Percentiles rank a stretch among this genome's conserved stretches.
Evolutionary conservation across 2,888 invertebrate species (phyloP).

Genomic region (Drosophila demipolita): DNA sequence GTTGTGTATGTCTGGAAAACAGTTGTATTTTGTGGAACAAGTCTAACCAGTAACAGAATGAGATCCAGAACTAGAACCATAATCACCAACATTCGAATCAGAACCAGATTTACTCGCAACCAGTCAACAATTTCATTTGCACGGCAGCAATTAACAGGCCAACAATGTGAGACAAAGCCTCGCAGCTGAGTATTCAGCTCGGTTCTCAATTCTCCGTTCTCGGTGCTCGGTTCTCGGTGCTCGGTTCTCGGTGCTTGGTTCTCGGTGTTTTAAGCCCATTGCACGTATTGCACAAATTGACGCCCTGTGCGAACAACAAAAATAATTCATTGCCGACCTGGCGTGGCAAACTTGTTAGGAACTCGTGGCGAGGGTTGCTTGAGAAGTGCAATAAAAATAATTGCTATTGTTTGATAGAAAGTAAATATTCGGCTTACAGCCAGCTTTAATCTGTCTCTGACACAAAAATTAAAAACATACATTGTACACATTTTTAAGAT

Average conservation of each 20-base stretch:
- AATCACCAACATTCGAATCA: not conserved
- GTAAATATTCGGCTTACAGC: not conserved
- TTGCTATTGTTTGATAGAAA: not conserved
- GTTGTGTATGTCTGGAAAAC: slow-evolving; percentile 8
- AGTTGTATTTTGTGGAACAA: slow-evolving; percentile 33
- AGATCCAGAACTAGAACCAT: slow-evolving; percentile 9
- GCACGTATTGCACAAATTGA: slow-evolving; percentile 39
- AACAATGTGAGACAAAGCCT: slow-evolving; percentile 17
- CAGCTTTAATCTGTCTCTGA: not conserved
- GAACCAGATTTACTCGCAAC: slow-evolving; percentile 5
- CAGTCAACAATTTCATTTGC: slow-evolving; percentile 8
- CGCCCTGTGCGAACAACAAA: slow-evolving; percentile 22
- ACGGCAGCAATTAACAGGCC: slow-evolving; percentile 41
- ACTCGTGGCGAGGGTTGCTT: slow-evolving; percentile 42
- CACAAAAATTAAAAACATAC: not conserved
- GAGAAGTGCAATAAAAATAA: not conserved
- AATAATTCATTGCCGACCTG: slow-evolving; percentile 23
- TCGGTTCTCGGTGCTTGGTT: not conserved
- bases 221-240: not conserved
- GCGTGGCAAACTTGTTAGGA: slow-evolving; percentile 39
- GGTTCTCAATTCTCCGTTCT: not conserved
- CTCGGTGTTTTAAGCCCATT: not conserved
- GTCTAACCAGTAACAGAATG: slow-evolving; percentile 44
- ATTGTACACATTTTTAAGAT: no score
- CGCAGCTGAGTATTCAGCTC: slow-evolving; percentile 16